A percentile compares a stretch with the other conserved stretches of the same genome.
These are phyloP conservation scores for Octomys mimax DNA, from an alignment of 2,797 vertebrate genomes.

Conservation along the genomic window DNA sequence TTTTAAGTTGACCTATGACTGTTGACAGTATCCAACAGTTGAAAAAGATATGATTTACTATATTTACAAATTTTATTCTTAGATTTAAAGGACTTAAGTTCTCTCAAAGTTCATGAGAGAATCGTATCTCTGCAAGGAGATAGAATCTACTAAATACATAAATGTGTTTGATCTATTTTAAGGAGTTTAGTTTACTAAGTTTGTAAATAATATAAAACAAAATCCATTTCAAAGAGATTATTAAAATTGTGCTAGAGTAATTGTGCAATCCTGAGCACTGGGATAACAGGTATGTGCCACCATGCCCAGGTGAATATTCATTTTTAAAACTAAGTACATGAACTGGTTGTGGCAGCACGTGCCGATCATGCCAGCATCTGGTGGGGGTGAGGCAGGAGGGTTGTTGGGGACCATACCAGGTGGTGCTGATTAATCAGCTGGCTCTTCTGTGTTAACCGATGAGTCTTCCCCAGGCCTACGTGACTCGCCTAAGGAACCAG, in stretches of 20 bases:
- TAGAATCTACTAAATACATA: slow-evolving; percentile 52
- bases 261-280: background rate
- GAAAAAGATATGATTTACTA: slow-evolving; percentile 43
- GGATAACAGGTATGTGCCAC: background rate
- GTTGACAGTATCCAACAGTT: background rate
- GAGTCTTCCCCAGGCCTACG: no score
- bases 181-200: slow-evolving; percentile 40
- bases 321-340: background rate
- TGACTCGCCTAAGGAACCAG: no score
- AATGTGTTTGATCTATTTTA: slow-evolving; percentile 65
- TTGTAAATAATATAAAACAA: slow-evolving; percentile 66
- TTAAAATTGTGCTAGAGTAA: slow-evolving; percentile 56
- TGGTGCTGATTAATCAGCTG: no score
- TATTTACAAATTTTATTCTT: slow-evolving; percentile 54
- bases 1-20: slow-evolving; percentile 12
- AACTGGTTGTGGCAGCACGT: background rate
- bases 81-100: slow-evolving; percentile 43
- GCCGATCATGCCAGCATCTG: background rate
- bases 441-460: no score
- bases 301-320: background rate
- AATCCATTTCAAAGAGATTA: slow-evolving; percentile 37
- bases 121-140: slow-evolving; percentile 54
- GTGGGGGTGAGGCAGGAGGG: background rate
- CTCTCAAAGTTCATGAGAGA: slow-evolving; percentile 46
- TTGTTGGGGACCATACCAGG: no score